Evolutionary conservation across 37 sponge, comb jelly and placozoan species (phyloP).

Genomic region (Theonella swinhoei): DNA sequence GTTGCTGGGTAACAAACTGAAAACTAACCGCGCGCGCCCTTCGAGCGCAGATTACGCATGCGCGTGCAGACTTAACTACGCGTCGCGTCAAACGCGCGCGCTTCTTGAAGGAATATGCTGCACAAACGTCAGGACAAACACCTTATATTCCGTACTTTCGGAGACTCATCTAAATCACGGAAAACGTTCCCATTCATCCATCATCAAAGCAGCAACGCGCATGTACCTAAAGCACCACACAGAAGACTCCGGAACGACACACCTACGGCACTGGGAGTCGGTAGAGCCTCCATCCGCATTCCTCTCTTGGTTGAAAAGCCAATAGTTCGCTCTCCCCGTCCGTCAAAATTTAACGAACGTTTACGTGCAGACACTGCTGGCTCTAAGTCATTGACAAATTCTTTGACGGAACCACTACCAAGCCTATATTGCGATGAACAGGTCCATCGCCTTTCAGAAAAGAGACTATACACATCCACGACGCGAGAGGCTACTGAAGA

Average conservation of each 20-base stretch:
- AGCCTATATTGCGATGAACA: not conserved
- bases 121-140: not conserved
- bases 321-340: constrained; percentile 56
- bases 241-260: not conserved
- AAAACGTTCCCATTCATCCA: not conserved
- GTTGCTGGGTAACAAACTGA: too few relatives aligned
- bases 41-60: not conserved
- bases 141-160: not conserved
- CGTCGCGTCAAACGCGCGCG: not conserved
- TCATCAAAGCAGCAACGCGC: not conserved
- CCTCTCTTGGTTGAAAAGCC: constrained; percentile 35
- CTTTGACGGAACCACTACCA: not conserved
- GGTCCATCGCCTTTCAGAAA: not conserved
- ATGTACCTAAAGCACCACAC: not conserved
- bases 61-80: not conserved
- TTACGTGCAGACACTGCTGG: not conserved
- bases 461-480: constrained; percentile 33
- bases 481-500: constrained; percentile 36
- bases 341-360: constrained; percentile 20
- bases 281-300: constrained; percentile 11
- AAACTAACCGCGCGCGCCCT: too few relatives aligned
- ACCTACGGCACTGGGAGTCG: not conserved
- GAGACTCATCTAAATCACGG: not conserved
- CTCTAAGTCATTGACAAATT: too few relatives aligned
- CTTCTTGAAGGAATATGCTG: not conserved